Evolutionary conservation across 2,888 invertebrate species (phyloP), one percentile per base, ranked within the genome.

Genomic region (Bombylius discolor): DNA sequence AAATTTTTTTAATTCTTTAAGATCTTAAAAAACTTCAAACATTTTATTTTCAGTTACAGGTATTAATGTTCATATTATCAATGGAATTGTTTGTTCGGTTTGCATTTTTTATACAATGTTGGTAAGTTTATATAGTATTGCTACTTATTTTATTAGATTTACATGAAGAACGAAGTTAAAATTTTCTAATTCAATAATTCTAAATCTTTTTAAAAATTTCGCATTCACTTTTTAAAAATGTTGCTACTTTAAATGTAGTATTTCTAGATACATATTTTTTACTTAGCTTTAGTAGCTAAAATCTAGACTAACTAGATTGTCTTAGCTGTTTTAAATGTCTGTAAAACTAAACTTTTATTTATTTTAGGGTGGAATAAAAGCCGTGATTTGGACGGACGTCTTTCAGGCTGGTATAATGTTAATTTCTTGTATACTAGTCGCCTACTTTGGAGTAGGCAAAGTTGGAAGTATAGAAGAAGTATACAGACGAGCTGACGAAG

Each of bases 21-120:
- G 48, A 59, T 51, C 42, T 48, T 58, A 49, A 58, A 49, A 49
- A 23, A 2, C 23, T 23, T 23, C 23, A 23, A 23, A 23, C 3
- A 23, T 23, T 23, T 23, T 23, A 2, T 56, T 68, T 70, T 47
- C 66, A 80, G 81, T 81, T 5, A 79, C 80, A 2, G 80, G 80
- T 0, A 69, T 76, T 7, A 76, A 77, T 59, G 72, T 80, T 47
- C 80, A 80, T 70, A 64, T 77, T 3, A 77, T 81, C 33, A 78
- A 80, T 53, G 60, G 73, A 1, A 68, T 79, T 6, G 77, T 79
- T 5, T 78, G 78, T 49, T 60, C 73, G 13, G 76, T 81, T n/a
- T 81, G 80, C 64, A 76, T 79, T 13, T 77, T 81, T 64, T 81
- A 81, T 65, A 81, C 81, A 0, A 77, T 79, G 64, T 64, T 80